phyloP scores from a whole-genome alignment of 2,888 invertebrate species.

The Notocelia uddmanniana region DNA sequence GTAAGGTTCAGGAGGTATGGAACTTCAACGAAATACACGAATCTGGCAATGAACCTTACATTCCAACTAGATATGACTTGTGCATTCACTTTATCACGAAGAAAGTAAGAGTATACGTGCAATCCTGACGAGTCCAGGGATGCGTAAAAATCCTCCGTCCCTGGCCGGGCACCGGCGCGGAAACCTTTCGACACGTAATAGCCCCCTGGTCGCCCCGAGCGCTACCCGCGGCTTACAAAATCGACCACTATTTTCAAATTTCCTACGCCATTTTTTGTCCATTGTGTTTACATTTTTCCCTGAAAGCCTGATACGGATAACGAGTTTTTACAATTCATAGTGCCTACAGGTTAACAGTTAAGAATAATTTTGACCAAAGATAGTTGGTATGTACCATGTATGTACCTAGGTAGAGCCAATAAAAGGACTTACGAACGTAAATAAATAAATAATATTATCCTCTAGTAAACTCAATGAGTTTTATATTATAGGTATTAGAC shows the following conservation, averaged over 20 bases:
- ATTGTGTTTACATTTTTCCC: background rate
- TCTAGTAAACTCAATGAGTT: too few species aligned
- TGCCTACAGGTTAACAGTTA: background rate
- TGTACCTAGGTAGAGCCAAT: too few species aligned
- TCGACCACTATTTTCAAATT: conserved; percentile 41
- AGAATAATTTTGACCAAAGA: background rate
- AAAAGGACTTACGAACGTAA: too few species aligned
- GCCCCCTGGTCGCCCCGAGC: conserved; percentile 32
- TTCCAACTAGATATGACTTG: background rate
- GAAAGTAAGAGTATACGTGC: conserved; percentile 20
- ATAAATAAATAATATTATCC: too few species aligned
- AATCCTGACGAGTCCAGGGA: conserved; percentile 39
- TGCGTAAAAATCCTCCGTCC: conserved; percentile 36
- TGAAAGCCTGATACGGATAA: background rate
- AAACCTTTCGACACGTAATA: conserved; percentile 41
- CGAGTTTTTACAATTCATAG: background rate
- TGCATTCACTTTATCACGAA: conserved; percentile 13
- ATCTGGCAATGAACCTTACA: background rate
- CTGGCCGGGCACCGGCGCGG: conserved; percentile 32
- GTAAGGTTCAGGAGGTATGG: too few species aligned
- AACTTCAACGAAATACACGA: too few species aligned
- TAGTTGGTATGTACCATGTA: too few species aligned
- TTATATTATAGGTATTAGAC: too few species aligned
- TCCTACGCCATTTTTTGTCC: conserved; percentile 1
- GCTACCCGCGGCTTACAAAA: conserved; percentile 12